Evolutionary conservation across 2,888 invertebrate species (phyloP), one percentile per base, ranked within the genome.

Genomic region (Sisyra nigra): DNA sequence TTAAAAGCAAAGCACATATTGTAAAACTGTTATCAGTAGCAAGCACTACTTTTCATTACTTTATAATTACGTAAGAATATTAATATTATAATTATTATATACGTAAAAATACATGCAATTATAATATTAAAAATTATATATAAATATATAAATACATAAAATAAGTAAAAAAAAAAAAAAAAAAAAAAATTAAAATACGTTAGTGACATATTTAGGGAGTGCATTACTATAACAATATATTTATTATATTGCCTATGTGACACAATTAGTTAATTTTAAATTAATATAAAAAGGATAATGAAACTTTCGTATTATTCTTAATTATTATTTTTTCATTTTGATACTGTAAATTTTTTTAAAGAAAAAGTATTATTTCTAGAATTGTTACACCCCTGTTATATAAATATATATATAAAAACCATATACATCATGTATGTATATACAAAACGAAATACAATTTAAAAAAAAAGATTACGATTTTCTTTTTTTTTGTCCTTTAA

Each of bases 181-280:
- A 33, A 6, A 33, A n/a, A 33, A 5, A 33, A 5, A 33, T 6
- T 13, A 33, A 33, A 33, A 6, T 6, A 33, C n/a, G 11, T 13
- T 37, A 37, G 37, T 37, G 37, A 37, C 37, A 37, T 37, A 24
- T 37, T 37, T 37, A 37, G 37, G 37, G 37, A 37, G 37, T 37
- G 15, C n/a, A 37, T 37, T 15, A 17, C 24, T 37, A 37, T 37
- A 18, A 37, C 17, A 11, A 19, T 37, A 37, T 19, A 37, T 37
- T 18, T 37, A 37, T 24, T 24, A 24, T 24, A 24, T 24, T 24
- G 24, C 24, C 24, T 24, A 24, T 24, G 24, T 24, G 24, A 24
- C 24, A 24, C 24, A 24, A 24, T 24, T 24, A 24, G 24, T 24
- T 24, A 24, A 24, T 24, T 24, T 24, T 24, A 24, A 24, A 24